These are phyloP conservation scores for Synanthedon myopaeformis DNA, from an alignment of 2,888 invertebrate genomes.

Conservation along the genomic window DNA sequence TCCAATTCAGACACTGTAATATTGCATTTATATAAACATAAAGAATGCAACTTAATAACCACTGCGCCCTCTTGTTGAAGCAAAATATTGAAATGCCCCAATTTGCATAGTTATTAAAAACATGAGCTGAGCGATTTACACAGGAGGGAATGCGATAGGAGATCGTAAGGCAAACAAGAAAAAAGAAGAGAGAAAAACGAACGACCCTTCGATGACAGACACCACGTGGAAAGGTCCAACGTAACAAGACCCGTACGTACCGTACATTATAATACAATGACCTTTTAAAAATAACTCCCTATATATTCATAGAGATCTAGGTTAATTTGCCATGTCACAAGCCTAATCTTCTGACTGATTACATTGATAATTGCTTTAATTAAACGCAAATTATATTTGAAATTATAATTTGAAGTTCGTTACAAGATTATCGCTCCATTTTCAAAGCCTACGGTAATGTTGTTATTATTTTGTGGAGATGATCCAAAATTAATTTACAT, in stretches of 20 bases:
- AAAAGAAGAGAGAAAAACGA: conserved; percentile 16
- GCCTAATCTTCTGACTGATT: conserved; percentile 15
- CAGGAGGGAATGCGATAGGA: conserved; percentile 19
- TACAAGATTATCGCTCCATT: conserved; percentile 3
- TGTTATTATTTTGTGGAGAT: background rate
- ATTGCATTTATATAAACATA: conserved; percentile 8
- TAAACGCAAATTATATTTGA: conserved; percentile 11
- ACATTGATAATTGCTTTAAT: conserved; percentile 22
- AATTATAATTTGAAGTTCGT: conserved; percentile 9
- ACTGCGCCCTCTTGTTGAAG: conserved; percentile 30
- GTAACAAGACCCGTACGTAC: conserved; percentile 6
- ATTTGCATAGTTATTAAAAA: conserved; percentile 63
- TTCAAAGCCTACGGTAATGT: conserved; percentile 2
- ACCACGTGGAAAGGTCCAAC: conserved; percentile 9
- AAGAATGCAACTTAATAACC: conserved; percentile 10
- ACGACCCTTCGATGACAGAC: conserved; percentile 8
- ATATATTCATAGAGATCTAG: background rate
- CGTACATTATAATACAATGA: background rate
- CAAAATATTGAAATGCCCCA: conserved; percentile 53
- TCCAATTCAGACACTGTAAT: no score
- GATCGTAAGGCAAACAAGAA: conserved; percentile 11
- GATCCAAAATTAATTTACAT: background rate
- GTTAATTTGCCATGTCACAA: background rate
- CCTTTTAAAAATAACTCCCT: background rate
- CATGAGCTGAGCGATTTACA: conserved; percentile 39